These are phyloP conservation scores for Heterohyrax brucei DNA, from an alignment of 2,797 vertebrate genomes.

Conservation along the genomic window DNA sequence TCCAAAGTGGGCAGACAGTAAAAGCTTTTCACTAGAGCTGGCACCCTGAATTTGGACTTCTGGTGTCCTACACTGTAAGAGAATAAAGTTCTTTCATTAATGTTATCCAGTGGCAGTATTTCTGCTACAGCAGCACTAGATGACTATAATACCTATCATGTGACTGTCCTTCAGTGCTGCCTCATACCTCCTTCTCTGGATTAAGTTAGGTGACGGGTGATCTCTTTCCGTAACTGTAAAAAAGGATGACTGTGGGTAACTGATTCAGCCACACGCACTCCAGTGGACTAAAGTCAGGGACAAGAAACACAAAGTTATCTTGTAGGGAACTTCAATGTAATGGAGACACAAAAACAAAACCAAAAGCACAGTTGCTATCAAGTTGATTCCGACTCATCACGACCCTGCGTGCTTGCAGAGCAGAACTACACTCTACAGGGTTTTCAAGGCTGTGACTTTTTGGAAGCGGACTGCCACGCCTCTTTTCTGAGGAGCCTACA, in stretches of 20 bases:
- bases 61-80: too few relatives aligned
- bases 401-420: neutral
- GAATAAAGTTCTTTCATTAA: too few relatives aligned
- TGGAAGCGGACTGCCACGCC: neutral
- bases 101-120: too few relatives aligned
- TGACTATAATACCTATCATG: too few relatives aligned
- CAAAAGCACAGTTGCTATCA: neutral
- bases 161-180: neutral
- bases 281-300: neutral
- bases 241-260: neutral
- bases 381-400: neutral
- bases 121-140: too few relatives aligned
- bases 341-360: neutral
- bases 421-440: neutral
- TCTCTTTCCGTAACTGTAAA: conserved; percentile 34
- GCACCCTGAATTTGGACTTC: too few relatives aligned
- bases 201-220: neutral
- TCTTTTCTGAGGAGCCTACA: neutral
- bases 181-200: conserved; percentile 43
- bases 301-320: conserved; percentile 24
- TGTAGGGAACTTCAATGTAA: neutral
- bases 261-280: neutral
- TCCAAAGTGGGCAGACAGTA: too few relatives aligned
- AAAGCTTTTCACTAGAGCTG: too few relatives aligned
- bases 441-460: neutral